phyloP scores from a whole-genome alignment of 1,140 invertebrate species.

The Manduca sexta region DNA sequence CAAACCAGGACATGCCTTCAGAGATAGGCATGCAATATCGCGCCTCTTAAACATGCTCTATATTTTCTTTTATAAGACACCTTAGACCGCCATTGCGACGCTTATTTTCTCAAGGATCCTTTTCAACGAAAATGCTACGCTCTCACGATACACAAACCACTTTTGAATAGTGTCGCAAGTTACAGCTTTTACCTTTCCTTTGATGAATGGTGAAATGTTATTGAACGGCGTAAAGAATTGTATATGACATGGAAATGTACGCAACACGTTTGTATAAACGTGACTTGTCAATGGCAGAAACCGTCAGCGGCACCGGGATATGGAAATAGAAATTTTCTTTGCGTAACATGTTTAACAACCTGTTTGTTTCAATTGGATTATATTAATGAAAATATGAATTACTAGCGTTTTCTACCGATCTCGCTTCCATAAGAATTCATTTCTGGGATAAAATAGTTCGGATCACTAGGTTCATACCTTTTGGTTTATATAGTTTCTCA shows the following conservation, averaged over 20 bases:
- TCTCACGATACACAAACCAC: neutral
- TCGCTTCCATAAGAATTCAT: too few relatives aligned
- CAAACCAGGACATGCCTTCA: too few relatives aligned
- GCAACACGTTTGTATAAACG: neutral
- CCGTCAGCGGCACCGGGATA: too few relatives aligned
- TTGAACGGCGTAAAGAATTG: neutral
- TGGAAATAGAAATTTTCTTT: too few relatives aligned
- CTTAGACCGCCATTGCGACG: neutral
- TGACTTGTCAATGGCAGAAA: too few relatives aligned
- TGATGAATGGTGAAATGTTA: neutral
- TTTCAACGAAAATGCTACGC: slow-evolving; percentile 11
- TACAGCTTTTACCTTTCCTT: neutral
- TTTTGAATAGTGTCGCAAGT: slow-evolving; percentile 1
- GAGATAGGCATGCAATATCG: neutral
- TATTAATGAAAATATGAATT: too few relatives aligned
- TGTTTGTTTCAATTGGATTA: too few relatives aligned
- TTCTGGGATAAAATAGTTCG: too few relatives aligned
- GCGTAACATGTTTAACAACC: too few relatives aligned
- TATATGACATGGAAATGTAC: neutral
- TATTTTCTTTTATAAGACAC: slow-evolving; percentile 1
- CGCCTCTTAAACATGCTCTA: slow-evolving; percentile 4
- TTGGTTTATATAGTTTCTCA: too few relatives aligned
- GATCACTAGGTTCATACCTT: too few relatives aligned
- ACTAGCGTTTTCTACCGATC: too few relatives aligned
- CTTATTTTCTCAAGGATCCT: slow-evolving; percentile 9